Conservation (phyloP, 1,140 invertebrate genomes). For the Heliconius melpomene region DNA sequence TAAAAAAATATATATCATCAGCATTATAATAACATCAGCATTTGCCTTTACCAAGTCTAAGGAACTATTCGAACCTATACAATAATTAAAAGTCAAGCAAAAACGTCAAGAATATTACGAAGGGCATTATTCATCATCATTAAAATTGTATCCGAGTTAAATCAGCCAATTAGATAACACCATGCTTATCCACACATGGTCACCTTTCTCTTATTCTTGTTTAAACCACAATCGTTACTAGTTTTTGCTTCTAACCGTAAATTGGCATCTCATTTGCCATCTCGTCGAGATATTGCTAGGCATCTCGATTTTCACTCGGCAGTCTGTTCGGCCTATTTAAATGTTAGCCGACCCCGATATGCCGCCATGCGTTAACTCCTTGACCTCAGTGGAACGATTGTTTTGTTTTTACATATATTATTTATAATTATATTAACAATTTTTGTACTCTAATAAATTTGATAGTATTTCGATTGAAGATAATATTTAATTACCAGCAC, state of each 20-base stretch:
- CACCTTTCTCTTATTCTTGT: constrained; percentile 30
- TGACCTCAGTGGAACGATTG: constrained; percentile 19
- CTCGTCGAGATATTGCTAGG: constrained; percentile 15
- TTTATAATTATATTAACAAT: neutral
- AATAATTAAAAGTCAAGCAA: too few species aligned
- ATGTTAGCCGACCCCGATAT: constrained; percentile 14
- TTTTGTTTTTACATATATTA: neutral
- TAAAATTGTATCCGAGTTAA: neutral
- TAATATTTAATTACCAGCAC: neutral
- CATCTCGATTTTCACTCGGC: constrained; percentile 20
- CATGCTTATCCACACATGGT: neutral
- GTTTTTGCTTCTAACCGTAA: constrained; percentile 26
- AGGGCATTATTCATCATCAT: too few species aligned
- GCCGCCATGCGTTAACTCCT: constrained; percentile 20
- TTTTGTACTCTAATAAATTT: neutral
- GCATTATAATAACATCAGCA: too few species aligned
- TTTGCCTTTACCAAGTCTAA: too few species aligned
- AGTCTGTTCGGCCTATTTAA: constrained; percentile 23
- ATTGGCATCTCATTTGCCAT: constrained; percentile 21
- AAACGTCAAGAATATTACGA: too few species aligned
- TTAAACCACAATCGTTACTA: constrained; percentile 10
- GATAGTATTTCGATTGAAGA: neutral
- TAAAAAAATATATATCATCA: too few species aligned
- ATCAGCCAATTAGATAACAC: constrained; percentile 4
- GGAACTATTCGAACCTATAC: too few species aligned